Percentiles rank a stretch among this genome's conserved stretches.
Conservation (phyloP, 2,113 vertebrate species). For the Cynopterus brachyotis region DNA sequence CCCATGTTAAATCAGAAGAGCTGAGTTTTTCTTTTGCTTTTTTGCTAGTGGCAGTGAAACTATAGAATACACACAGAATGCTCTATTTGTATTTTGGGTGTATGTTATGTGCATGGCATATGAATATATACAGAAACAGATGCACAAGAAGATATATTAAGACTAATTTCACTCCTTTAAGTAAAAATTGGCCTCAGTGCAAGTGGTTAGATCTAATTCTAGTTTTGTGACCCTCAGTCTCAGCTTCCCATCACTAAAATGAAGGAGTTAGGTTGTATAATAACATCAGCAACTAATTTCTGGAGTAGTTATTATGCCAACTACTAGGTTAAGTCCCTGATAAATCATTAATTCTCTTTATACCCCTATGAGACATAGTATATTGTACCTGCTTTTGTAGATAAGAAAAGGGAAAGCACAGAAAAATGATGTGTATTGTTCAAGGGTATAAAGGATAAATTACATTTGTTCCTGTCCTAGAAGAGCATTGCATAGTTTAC, state of each 20-base stretch:
- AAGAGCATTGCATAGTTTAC: not conserved
- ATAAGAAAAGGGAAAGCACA: not conserved
- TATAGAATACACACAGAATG: not conserved
- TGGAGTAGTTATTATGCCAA: not conserved
- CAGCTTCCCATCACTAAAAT: not conserved
- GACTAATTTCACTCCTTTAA: not conserved
- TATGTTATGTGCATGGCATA: not conserved
- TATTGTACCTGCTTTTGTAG: not conserved
- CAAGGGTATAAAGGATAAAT: not conserved
- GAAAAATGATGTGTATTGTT: not conserved
- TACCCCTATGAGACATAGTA: not conserved
- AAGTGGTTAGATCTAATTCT: not conserved
- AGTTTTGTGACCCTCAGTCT: not conserved
- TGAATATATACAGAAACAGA: not conserved
- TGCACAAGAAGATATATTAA: not conserved
- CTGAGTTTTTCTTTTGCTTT: not conserved
- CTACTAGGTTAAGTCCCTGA: not conserved
- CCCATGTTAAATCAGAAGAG: not conserved
- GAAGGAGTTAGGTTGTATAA: not conserved
- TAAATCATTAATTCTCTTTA: not conserved
- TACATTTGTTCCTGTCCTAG: not conserved
- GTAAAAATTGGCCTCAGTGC: not conserved
- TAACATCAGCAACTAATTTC: not conserved
- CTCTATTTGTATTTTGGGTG: not conserved
- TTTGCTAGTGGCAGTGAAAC: not conserved